Evolutionary conservation across 2,113 vertebrate genomes (phyloP).

Genomic region (Paramisgurnus dabryanus): DNA sequence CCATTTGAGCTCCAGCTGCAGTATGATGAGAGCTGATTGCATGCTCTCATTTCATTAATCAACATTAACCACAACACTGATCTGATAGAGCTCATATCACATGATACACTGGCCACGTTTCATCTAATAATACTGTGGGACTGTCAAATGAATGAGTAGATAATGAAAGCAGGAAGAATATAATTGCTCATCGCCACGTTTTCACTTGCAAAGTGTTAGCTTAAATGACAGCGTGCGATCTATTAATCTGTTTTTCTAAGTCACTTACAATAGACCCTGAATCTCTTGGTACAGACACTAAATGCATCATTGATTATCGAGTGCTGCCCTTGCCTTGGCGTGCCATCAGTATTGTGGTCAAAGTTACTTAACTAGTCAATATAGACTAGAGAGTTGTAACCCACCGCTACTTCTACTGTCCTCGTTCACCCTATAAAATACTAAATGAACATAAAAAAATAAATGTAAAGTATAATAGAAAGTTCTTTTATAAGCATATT

Average conservation of each 20-base stretch:
- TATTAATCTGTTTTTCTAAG: slow-evolving; percentile 5
- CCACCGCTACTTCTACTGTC: background rate
- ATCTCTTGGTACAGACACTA: background rate
- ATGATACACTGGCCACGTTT: background rate
- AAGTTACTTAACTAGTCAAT: background rate
- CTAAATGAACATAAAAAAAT: too few species aligned
- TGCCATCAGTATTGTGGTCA: background rate
- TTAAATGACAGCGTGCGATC: slow-evolving; percentile 13
- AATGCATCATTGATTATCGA: background rate
- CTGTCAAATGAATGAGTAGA: slow-evolving; percentile 26
- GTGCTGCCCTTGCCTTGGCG: background rate
- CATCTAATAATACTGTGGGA: slow-evolving; percentile 25
- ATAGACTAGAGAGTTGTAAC: background rate
- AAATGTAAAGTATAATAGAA: too few species aligned
- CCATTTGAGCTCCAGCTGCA: slow-evolving; percentile 23
- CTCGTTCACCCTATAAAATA: slow-evolving; percentile 10
- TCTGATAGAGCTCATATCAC: slow-evolving; percentile 4
- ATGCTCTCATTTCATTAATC: slow-evolving; percentile 28
- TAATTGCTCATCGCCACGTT: background rate
- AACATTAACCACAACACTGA: slow-evolving; percentile 30
- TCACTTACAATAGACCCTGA: background rate
- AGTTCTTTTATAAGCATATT: too few species aligned
- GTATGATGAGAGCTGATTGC: slow-evolving; percentile 25
- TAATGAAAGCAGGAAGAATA: slow-evolving; percentile 15
- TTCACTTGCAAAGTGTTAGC: background rate